Percentiles rank a stretch among this genome's conserved stretches.
Evolutionary conservation across 1,140 invertebrate genomes (phyloP).

Genomic region (Ceratina australensis): DNA sequence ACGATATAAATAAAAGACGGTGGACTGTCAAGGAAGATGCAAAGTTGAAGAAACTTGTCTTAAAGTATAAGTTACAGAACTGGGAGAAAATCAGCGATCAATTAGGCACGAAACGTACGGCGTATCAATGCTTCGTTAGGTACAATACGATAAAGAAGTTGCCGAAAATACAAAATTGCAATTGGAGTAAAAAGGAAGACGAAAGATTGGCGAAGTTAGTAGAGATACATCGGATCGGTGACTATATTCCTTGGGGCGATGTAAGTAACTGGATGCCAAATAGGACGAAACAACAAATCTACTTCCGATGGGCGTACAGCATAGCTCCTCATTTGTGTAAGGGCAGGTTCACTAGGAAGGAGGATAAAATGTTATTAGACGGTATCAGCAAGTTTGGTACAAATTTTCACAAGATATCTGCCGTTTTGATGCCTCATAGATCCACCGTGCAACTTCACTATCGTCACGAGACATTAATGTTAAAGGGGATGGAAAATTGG

Average conservation of each 20-base stretch:
- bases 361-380: slow-evolving; percentile 82
- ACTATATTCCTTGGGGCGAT: slow-evolving; percentile 84
- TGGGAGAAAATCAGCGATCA: slow-evolving; percentile 83
- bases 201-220: slow-evolving; percentile 80
- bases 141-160: slow-evolving; percentile 78
- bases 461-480: slow-evolving; percentile 78
- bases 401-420: slow-evolving; percentile 80
- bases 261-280: slow-evolving; percentile 82
- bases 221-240: slow-evolving; percentile 80
- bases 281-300: slow-evolving; percentile 83
- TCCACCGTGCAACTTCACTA: slow-evolving; percentile 80
- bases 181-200: slow-evolving; percentile 83
- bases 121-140: slow-evolving; percentile 85
- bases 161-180: slow-evolving; percentile 65
- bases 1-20: slow-evolving; percentile 81
- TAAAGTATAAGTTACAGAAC: slow-evolving; percentile 79
- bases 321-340: slow-evolving; percentile 77
- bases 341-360: slow-evolving; percentile 82
- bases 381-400: slow-evolving; percentile 82
- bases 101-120: slow-evolving; percentile 81
- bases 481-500: slow-evolving; percentile 65
- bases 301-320: slow-evolving; percentile 79
- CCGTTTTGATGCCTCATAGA: slow-evolving; percentile 79
- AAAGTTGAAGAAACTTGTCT: slow-evolving; percentile 77
- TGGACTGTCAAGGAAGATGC: slow-evolving; percentile 83